Conservation (phyloP, 2,797 vertebrate species). For the Eulemur rubriventer region DNA sequence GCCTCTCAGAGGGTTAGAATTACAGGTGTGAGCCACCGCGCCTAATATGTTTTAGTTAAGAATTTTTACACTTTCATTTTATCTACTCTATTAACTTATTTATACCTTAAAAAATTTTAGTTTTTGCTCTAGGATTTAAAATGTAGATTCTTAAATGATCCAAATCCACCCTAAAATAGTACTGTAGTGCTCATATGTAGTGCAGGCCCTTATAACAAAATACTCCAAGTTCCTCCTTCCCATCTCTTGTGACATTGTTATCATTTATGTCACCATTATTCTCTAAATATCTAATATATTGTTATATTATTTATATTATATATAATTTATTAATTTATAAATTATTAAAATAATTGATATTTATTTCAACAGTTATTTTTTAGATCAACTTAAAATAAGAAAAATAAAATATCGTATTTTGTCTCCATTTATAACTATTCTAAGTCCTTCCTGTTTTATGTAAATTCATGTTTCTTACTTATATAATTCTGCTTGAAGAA, state of each 20-base stretch:
- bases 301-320: not conserved
- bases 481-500: not conserved
- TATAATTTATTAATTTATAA: not conserved
- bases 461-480: not conserved
- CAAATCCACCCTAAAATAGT: not conserved
- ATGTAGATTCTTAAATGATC: not conserved
- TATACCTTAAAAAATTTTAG: not conserved
- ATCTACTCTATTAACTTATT: not conserved
- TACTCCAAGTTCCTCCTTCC: not conserved
- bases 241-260: not conserved
- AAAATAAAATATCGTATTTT: not conserved
- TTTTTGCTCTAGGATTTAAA: not conserved
- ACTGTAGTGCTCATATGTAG: not conserved
- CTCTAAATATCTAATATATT: not conserved
- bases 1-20: no score
- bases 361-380: not conserved
- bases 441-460: not conserved
- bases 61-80: not conserved
- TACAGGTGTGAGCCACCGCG: no score
- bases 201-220: not conserved
- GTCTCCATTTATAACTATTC: not conserved
- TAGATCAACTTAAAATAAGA: not conserved
- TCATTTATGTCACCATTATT: not conserved
- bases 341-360: not conserved
- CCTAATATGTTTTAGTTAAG: not conserved